These are phyloP conservation scores for Coturnix japonica DNA, from an alignment of 2,113 vertebrate genomes.

Conservation along the genomic window DNA sequence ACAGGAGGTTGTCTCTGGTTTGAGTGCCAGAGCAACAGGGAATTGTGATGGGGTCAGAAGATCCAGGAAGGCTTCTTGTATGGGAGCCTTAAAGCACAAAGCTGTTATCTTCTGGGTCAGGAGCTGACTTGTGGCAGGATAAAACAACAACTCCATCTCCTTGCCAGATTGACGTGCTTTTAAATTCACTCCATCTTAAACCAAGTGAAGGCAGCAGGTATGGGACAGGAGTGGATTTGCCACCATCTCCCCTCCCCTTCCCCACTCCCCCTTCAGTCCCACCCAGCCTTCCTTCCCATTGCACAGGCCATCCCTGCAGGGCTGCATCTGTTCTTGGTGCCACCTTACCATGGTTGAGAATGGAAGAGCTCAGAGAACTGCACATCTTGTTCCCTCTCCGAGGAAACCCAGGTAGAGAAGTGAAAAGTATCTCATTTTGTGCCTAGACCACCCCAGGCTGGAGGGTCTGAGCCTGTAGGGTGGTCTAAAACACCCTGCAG, in stretches of 20 bases:
- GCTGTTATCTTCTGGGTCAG: background rate
- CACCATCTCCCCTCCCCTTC: no score
- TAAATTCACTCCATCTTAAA: background rate
- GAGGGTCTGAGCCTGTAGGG: background rate
- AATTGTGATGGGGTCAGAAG: background rate
- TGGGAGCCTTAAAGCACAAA: background rate
- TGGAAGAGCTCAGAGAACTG: background rate
- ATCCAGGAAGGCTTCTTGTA: background rate
- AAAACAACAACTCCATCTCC: background rate
- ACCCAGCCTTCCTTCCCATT: background rate
- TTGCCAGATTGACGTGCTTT: background rate
- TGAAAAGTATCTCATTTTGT: background rate
- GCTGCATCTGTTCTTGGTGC: background rate
- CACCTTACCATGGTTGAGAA: background rate
- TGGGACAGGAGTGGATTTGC: background rate
- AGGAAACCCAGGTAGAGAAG: background rate
- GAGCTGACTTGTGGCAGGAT: background rate
- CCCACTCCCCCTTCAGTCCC: background rate
- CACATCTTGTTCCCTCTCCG: fast-evolving
- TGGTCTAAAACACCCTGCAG: background rate
- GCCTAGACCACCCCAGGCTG: background rate
- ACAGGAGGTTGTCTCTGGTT: background rate
- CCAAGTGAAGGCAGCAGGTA: background rate
- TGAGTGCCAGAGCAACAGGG: background rate
- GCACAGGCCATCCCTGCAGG: fast-evolving